Evolutionary conservation across 1,140 invertebrate species (phyloP), one percentile per base, ranked within the genome.

Genomic region (Neocloeon triangulifer): DNA sequence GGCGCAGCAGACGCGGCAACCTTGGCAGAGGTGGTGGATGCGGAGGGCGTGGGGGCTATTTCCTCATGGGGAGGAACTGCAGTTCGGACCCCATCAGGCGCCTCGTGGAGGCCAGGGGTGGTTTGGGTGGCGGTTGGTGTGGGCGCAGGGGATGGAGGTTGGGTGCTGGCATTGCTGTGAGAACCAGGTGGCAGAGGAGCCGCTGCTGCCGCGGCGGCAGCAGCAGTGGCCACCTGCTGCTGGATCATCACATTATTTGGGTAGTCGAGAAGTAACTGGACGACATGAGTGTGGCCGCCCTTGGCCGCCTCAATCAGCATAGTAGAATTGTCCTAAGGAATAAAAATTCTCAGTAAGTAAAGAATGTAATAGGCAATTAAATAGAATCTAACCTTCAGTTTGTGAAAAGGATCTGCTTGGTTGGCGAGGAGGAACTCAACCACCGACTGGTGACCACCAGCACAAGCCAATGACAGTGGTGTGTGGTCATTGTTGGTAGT

Each of bases 401-500:
- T 91, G 57, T 94, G 85, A 53, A 80, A 84, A 25, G 86, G 84
- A 66, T 97, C 85, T 19, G 89, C 91, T 40, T 79, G 75, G 54
- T 85, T 71, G 14, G 74, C 66, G 32, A 98, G 59, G 25, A 98
- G 58, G 36, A 89, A 58, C 54, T 95, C 84, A 3, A 96, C 91
- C 19, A 95, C 84, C 36, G 74, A 62, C 34, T 85, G 59, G 56
- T 96, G 89, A 15, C 94, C 92, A 32, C 88, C 86, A 37, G 84
- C 85, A 59, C 92, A 97, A 10, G 95, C 94, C 37, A 99, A 58
- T 6, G 89, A 96, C 15, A 99, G 59, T 15, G 95, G 88, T 16
- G 92, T 98, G 51, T 98, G 95, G 51, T 95, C 81, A 52, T 97
- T 97, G 45, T 91, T 96, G 38, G 88, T 86, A 28, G 94, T 96